phyloP scores from a whole-genome alignment of 2,888 invertebrate genomes.

The Noctua pronuba region DNA sequence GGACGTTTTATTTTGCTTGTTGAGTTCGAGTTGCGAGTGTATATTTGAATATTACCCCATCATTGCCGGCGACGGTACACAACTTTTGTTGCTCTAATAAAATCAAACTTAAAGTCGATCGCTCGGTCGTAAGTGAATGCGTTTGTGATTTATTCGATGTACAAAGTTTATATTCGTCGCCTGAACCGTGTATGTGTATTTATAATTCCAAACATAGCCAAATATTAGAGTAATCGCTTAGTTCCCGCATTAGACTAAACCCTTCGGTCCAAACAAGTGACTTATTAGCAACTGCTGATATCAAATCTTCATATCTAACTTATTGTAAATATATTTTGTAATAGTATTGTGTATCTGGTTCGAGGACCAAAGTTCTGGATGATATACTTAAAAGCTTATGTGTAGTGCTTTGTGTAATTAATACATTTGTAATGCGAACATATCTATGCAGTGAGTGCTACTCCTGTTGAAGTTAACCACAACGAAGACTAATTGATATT shows the following conservation, averaged over 20 bases:
- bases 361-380: slow-evolving; percentile 79
- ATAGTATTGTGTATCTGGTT: slow-evolving; percentile 67
- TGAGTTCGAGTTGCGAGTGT: slow-evolving; percentile 62
- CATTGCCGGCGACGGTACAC: slow-evolving; percentile 44
- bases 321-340: slow-evolving; percentile 67
- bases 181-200: slow-evolving; percentile 70
- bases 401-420: slow-evolving; percentile 80
- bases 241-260: slow-evolving; percentile 66
- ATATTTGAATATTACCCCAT: slow-evolving; percentile 56
- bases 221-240: slow-evolving; percentile 61
- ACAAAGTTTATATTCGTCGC: slow-evolving; percentile 80
- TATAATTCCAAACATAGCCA: slow-evolving; percentile 67
- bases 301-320: slow-evolving; percentile 75
- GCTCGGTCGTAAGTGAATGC: slow-evolving; percentile 74
- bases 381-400: slow-evolving; percentile 66
- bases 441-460: slow-evolving; percentile 64
- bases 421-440: slow-evolving; percentile 66
- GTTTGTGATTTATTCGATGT: slow-evolving; percentile 76
- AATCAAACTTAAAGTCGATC: slow-evolving; percentile 51
- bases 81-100: slow-evolving; percentile 54
- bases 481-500: slow-evolving; percentile 78
- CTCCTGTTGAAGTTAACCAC: slow-evolving; percentile 65
- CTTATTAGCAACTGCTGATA: slow-evolving; percentile 81
- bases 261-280: slow-evolving; percentile 86
- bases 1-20: slow-evolving; percentile 75